Evolutionary conservation across 2,888 invertebrate genomes (phyloP), one percentile per base, ranked within the genome.

Genomic region (Synanthedon formicaeformis): DNA sequence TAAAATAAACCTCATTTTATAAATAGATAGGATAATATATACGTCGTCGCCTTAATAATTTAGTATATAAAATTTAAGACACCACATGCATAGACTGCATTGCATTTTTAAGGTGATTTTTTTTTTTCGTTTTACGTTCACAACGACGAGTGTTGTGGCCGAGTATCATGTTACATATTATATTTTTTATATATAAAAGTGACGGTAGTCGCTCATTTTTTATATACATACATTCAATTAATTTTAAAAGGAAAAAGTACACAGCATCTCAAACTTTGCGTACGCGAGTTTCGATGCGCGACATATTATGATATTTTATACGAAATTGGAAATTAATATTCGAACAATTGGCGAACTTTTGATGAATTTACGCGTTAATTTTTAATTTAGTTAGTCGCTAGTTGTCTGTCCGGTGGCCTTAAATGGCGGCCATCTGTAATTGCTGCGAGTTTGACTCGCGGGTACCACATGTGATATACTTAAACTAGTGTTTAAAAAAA

Each of bases 11-110:
- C 83, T 85, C 83, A 85, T 79, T 79, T 78, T 69, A 59, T 67
- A 34, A 34, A 34, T 34, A 70, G 59, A 67, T 80, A 82, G 81
- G 68, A 75, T 23, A 23, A 23, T 73, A 76, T 71, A 69, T 68
- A 63, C 71, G 77, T 78, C 71, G 77, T 78, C 75, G 82, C 83
- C 84, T 83, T 85, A 82, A 73, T 69, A 75, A 60, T 67, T 61
- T 78, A 79, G 73, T 69, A 67, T 69, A 67, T 67, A 64, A 52
- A 64, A 67, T 67, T 65, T 65, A 74, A 74, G 69, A 81, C 81
- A 82, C 78, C 81, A 78, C 58, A 66, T 79, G 81, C 78, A 76
- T 75, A 82, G 83, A 83, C 82, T 84, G 84, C 72, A 69, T 75
- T 73, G 85, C 84, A 84, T 84, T 85, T 84, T 75, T 67, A 73